Base-by-base conservation (phyloP, 2,888 invertebrate species). In the Temnothorax rugatulus region DNA sequence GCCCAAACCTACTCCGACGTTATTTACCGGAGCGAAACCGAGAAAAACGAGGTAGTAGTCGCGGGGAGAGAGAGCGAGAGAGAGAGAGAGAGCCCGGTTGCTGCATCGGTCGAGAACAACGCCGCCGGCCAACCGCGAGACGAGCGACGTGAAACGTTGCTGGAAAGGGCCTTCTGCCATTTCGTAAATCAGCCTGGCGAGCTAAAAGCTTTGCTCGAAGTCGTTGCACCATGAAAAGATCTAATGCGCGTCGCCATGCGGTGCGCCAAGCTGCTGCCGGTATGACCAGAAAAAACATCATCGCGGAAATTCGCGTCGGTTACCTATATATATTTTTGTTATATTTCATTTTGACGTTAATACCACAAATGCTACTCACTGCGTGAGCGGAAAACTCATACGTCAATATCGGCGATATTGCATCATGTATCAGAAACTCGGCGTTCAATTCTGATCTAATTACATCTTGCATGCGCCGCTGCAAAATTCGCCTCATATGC, bases 171-270 rank as follows among this genome's bases (percentile, higher is more conserved):
- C 81, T 85, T 85, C 79, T 50, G 54, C 84, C 88, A 76, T 88
- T 88, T 83, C 84, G 88, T 87, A 87, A 88, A 87, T 88, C 88
- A 84, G 87, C 81, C 71, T 66, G 84, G 82, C 79, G 79, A 81
- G 66, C 87, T 87, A 84, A 87, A 88, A 88, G 88, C 86, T 81
- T 73, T 79, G 68, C 82, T 44, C 54, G 77, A 73, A 79, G 84
- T 84, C 87, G 75, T 75, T 77, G 81, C 86, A 85, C 81, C 87
- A 79, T 88, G 82, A 86, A 86, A 88, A 87, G 84, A 81, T 64
- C 68, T 83, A 69, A 83, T 84, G 73, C 74, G 83, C 83, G 83
- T 68, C 82, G 57, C 77, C 75, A 61, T 57, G 66, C 79, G 47
- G 69, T 84, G 73, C 77, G 71, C 68, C 77, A 29, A 52, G 63